These are phyloP conservation scores for Platyscapa corneri DNA, from an alignment of 1,140 invertebrate species.

Conservation along the genomic window DNA sequence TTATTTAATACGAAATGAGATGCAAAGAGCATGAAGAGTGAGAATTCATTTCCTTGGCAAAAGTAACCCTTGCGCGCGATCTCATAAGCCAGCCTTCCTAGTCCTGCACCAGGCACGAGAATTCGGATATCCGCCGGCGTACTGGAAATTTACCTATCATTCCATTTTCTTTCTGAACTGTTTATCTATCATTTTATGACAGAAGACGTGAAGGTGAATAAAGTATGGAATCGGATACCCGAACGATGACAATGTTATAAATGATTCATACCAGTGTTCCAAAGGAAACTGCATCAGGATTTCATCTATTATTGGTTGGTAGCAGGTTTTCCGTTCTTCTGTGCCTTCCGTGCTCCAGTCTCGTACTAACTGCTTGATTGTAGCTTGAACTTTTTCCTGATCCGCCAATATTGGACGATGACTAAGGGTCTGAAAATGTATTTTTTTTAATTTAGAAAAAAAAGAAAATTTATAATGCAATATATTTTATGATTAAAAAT, in stretches of 20 bases:
- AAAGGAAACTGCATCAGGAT: constrained; percentile 84
- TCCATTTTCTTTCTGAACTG: constrained; percentile 60
- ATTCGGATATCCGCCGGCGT: constrained; percentile 79
- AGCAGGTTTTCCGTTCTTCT: constrained; percentile 89
- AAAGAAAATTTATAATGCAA: not conserved
- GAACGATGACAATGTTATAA: constrained; percentile 39
- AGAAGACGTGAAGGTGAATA: constrained; percentile 53
- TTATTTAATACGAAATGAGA: constrained; percentile 97
- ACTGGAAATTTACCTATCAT: constrained; percentile 67
- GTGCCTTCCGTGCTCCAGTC: constrained; percentile 94
- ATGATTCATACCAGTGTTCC: constrained; percentile 71
- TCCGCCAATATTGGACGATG: constrained; percentile 74
- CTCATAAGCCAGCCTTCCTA: constrained; percentile 95
- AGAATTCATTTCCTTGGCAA: constrained; percentile 98
- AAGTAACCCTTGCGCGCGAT: constrained; percentile 90
- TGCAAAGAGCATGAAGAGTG: constrained; percentile 96
- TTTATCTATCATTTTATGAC: constrained; percentile 53
- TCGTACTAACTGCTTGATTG: constrained; percentile 94
- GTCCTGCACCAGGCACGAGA: constrained; percentile 94
- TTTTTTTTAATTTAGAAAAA: not conserved
- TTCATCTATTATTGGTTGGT: constrained; percentile 92
- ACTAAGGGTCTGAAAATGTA: constrained; percentile 63
- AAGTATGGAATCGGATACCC: constrained; percentile 46
- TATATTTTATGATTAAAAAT: constrained; percentile 1
- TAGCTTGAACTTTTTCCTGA: constrained; percentile 92